Evolutionary conservation across 2,888 invertebrate genomes (phyloP), one percentile per base, ranked within the genome.

Genomic region (Acrocyrtus sp.): DNA sequence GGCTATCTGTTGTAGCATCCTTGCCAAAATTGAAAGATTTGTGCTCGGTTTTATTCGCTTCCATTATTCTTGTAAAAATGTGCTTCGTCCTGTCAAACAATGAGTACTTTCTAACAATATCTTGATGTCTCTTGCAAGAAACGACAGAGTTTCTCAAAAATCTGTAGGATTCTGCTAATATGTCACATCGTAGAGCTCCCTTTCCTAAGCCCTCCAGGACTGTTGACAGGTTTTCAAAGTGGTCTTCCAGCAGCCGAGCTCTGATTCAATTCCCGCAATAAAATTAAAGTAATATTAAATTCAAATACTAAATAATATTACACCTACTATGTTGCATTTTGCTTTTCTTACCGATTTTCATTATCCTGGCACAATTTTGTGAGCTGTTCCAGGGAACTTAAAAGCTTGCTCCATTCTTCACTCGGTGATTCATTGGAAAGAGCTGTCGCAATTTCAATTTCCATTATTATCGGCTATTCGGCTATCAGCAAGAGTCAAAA

Each of bases 71-170:
- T 45, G 53, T 12, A 63, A 50, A 24, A 57, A 63, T n/a, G 10
- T n/a, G 6, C 12, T 4, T 21, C 6, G 53, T 63, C 1, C 47
- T 34, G 1, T 48, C 24, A 48, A 54, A 54, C 8, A 65, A 6
- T n/a, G n/a, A 1, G 3, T 22, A 24, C 29, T 56, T 6, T 45
- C 66, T 22, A 43, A 67, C 22, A n/a, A 22, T 21, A 56, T 73
- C 61, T 61, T 78, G 78, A 58, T 78, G 76, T 12, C 27, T 50
- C 15, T 27, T 34, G 47, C 50, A 63, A 6, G 26, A 34, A 17
- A 65, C 76, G 1, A 68, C 63, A 3, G 75, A 54, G 48, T 76
- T 76, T 21, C 78, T 50, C 3, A 78, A 58, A 34, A 73, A 56
- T 60, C 78, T 29, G 12, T 50, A 67, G 3, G 54, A 41, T 8